phyloP scores from a whole-genome alignment of 2,888 invertebrate species.

The Dicroscelio sp. region DNA sequence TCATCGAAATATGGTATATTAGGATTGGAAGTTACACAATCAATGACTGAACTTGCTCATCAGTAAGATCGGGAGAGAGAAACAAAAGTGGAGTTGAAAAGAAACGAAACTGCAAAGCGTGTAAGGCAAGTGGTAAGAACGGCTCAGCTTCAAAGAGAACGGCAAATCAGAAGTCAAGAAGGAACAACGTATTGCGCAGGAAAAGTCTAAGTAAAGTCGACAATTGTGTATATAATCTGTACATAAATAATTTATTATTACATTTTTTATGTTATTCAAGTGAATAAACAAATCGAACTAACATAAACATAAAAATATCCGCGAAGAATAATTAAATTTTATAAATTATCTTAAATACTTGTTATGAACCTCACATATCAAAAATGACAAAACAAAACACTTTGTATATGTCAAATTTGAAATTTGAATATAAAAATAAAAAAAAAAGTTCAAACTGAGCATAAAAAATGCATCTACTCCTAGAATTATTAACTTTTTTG shows the following conservation, averaged over 20 bases:
- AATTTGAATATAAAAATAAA: background rate
- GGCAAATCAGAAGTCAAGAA: background rate
- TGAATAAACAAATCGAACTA: too few species aligned
- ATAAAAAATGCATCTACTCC: too few species aligned
- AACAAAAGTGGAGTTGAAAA: background rate
- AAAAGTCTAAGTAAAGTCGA: background rate
- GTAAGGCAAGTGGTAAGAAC: constrained; percentile 4
- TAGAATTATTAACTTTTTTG: background rate
- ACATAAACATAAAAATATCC: too few species aligned
- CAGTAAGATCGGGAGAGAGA: background rate
- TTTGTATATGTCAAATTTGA: constrained; percentile 3
- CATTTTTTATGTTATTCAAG: background rate
- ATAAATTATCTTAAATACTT: background rate
- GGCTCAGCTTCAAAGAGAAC: background rate
- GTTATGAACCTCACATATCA: background rate
- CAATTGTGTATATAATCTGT: background rate
- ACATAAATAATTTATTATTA: background rate
- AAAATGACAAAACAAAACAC: constrained; percentile 11
- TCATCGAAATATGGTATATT: background rate
- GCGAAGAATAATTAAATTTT: background rate
- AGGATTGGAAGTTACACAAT: background rate
- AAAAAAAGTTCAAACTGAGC: background rate
- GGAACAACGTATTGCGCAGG: background rate
- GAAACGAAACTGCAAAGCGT: background rate
- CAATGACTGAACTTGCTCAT: background rate